Base-by-base conservation (phyloP, 2,113 vertebrate species). In the Paramormyrops kingsleyae region DNA sequence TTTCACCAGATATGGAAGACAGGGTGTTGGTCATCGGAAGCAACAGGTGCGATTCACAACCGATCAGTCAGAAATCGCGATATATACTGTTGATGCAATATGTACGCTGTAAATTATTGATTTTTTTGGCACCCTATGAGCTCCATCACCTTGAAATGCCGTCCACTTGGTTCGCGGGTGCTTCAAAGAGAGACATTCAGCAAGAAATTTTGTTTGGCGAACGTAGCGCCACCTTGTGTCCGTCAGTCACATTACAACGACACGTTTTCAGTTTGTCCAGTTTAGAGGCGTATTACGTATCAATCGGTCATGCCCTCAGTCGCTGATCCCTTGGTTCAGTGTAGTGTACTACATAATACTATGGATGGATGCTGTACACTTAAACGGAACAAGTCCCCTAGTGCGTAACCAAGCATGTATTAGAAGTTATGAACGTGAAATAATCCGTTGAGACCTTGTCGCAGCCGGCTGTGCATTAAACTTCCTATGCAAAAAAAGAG, bases 401-500 rank as follows among this genome's bases (percentile, higher is more conserved):
- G 15, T 91, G 50, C 90, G 88, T 66, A 93, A 93, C 88, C 92
- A 42, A 49, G 83, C 42, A 21, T 84, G 83, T 21, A 87, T 88
- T 53, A 83, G 31, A 42, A 62, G 44, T 21, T 66, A 44, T 59
- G 4, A 88, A 46, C 7, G 2, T 88, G 15, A 12, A 21, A 1
- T 91, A 91, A 89, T 89, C 88, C 62, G 27, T 52, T 35, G 13
- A 56, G 80, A 70, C 56, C 88, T 74, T 39, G 53, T 49, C 46
- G 84, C 70, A 52, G 47, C 53, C 90, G 84, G 50, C 15, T 62
- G 35, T 35, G 42, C 56, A 56, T 15, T 46, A 88, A 93, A 91
- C 91, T 93, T 89, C 88, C 1, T 42, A 35, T 39, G 8, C 92
- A 92, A 92, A 90, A 80, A 80, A 35, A 50, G 90, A 94, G 93